Evolutionary conservation across 2,888 invertebrate species (phyloP).

Genomic region (Lymantria dispar): DNA sequence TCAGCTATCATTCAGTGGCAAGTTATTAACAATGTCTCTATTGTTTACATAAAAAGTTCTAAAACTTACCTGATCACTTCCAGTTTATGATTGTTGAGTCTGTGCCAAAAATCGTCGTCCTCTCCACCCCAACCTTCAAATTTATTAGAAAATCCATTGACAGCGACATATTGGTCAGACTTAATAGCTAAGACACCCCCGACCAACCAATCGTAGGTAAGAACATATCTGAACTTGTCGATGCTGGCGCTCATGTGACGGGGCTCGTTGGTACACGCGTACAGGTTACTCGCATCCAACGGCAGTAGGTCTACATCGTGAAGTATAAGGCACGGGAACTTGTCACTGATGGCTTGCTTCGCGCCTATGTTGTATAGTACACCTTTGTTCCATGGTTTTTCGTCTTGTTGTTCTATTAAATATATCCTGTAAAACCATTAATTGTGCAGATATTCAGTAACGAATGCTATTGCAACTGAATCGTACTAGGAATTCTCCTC

Average conservation of each 20-base stretch:
- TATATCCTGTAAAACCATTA: slow-evolving; percentile 83
- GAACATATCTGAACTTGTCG: slow-evolving; percentile 84
- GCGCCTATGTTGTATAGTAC: slow-evolving; percentile 94
- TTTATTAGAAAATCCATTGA: slow-evolving; percentile 68
- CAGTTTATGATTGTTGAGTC: slow-evolving; percentile 46
- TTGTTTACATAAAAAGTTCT: no score
- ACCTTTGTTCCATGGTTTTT: slow-evolving; percentile 92
- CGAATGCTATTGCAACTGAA: no score
- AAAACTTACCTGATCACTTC: slow-evolving; percentile 49
- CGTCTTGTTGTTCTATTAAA: slow-evolving; percentile 91
- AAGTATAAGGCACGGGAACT: slow-evolving; percentile 92
- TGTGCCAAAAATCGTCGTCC: slow-evolving; percentile 64
- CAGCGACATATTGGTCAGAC: slow-evolving; percentile 49
- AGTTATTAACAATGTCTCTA: no score
- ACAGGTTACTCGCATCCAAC: slow-evolving; percentile 89
- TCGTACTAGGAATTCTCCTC: no score
- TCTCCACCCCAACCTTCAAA: slow-evolving; percentile 76
- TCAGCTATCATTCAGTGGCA: no score
- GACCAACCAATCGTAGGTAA: slow-evolving; percentile 23
- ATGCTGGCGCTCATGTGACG: slow-evolving; percentile 94
- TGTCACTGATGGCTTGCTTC: slow-evolving; percentile 86
- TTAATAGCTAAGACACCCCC: slow-evolving; percentile 69
- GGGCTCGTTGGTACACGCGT: slow-evolving; percentile 89
- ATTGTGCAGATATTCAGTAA: no score
- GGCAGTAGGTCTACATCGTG: slow-evolving; percentile 96